A percentile compares a stretch with the other conserved stretches of the same genome.
Conservation (phyloP, 2,888 invertebrate species). For the Rapana venosa region DNA sequence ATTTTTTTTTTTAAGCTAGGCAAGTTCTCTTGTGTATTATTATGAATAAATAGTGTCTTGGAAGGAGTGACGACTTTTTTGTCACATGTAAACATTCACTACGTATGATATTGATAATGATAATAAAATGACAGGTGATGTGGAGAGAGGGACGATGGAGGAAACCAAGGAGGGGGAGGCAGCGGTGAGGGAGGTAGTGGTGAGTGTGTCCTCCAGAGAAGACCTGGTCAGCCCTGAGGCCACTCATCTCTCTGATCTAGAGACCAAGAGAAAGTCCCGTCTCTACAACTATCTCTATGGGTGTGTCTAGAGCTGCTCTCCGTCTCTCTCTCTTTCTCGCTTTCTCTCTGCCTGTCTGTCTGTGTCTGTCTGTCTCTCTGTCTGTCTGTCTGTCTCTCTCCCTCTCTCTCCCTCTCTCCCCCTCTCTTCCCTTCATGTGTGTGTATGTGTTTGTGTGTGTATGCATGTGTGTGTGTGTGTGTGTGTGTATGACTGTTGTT, state of each 20-base stretch:
- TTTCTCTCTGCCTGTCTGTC: background rate
- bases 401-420: background rate
- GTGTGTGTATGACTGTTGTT: too few relatives aligned
- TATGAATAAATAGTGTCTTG: too few relatives aligned
- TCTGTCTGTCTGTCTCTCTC: background rate
- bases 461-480: too few relatives aligned
- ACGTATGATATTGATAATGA: background rate
- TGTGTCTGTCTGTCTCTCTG: background rate
- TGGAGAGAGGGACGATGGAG: background rate
- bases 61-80: background rate
- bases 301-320: background rate
- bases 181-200: background rate
- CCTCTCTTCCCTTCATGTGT: background rate
- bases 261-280: constrained; percentile 19
- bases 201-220: background rate
- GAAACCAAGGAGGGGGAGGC: background rate
- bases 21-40: too few relatives aligned
- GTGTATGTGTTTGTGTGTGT: too few relatives aligned
- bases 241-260: background rate
- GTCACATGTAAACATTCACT: background rate
- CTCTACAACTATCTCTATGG: constrained; percentile 25
- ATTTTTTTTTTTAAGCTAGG: too few relatives aligned
- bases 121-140: background rate
- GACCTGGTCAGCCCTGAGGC: background rate
- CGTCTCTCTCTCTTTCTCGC: background rate